Evolutionary conservation across 2,888 invertebrate genomes (phyloP).

Genomic region (Caenorhabditis imperialis): DNA sequence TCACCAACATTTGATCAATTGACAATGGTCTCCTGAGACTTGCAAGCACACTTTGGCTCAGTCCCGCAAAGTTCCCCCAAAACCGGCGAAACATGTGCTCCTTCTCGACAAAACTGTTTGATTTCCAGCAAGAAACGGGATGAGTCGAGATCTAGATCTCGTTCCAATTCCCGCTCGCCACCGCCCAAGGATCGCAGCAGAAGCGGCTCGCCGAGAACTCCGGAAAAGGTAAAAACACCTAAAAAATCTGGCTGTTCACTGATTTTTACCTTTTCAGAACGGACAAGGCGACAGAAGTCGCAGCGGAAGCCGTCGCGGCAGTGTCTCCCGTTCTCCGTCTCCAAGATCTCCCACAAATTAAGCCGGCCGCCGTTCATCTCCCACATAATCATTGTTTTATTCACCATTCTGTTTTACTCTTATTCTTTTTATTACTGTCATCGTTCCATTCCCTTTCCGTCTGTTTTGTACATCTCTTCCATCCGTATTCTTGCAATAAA

Average conservation of each 20-base stretch:
- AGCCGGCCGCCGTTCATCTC: not conserved
- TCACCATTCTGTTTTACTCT: slow-evolving; percentile 11
- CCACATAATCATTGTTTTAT: slow-evolving; percentile 18
- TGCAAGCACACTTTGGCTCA: slow-evolving; percentile 36
- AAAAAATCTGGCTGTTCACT: no score
- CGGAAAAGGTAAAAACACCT: slow-evolving; percentile 21
- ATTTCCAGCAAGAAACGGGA: slow-evolving; percentile 24
- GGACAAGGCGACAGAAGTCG: slow-evolving; percentile 25
- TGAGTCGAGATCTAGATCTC: slow-evolving; percentile 31
- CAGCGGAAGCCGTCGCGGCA: slow-evolving; percentile 30
- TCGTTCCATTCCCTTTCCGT: slow-evolving; percentile 3
- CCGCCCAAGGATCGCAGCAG: slow-evolving; percentile 16
- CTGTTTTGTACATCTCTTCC: no score
- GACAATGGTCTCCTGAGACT: slow-evolving; percentile 42
- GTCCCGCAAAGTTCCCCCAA: slow-evolving; percentile 24
- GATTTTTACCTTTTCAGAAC: slow-evolving; percentile 30
- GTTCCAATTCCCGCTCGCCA: slow-evolving; percentile 11
- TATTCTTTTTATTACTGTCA: not conserved
- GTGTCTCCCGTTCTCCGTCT: slow-evolving; percentile 40
- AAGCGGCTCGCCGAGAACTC: slow-evolving; percentile 19
- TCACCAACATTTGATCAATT: slow-evolving; percentile 37
- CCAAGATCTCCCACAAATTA: slow-evolving; percentile 24
- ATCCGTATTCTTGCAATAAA: no score
- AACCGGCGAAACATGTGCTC: slow-evolving; percentile 26
- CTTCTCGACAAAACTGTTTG: no score